phyloP scores from a whole-genome alignment of 2,113 vertebrate genomes.

The Etheostoma spectabile region DNA sequence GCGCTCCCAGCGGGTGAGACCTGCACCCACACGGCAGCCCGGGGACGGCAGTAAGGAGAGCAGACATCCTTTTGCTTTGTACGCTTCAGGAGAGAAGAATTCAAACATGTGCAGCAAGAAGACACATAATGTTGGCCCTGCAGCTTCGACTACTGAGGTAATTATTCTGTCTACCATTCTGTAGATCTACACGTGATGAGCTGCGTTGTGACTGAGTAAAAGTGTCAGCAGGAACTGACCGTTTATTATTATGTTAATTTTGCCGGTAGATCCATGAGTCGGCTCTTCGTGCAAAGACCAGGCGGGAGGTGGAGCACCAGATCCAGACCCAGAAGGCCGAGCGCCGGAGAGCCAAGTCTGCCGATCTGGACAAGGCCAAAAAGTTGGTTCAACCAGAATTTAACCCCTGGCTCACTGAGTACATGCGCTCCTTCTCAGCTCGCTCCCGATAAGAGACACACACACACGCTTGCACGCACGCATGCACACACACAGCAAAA shows the following conservation, averaged over 20 bases:
- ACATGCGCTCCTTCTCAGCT: conserved; percentile 95
- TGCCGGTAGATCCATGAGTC: conserved; percentile 91
- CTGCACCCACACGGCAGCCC: conserved; percentile 48
- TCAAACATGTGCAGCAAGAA: conserved; percentile 89
- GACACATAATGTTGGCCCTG: conserved; percentile 94
- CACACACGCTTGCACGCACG: not conserved
- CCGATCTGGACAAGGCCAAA: conserved; percentile 80
- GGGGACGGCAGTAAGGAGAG: conserved; percentile 83
- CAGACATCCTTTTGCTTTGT: conserved; percentile 92
- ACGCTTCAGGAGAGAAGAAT: conserved; percentile 91
- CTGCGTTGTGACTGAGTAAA: not conserved
- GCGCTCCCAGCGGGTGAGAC: conserved; percentile 42
- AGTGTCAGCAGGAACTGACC: not conserved
- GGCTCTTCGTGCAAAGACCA: conserved; percentile 92
- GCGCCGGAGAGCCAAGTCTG: conserved; percentile 84
- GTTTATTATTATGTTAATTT: not conserved
- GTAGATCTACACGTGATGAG: not conserved
- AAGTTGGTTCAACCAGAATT: conserved; percentile 82
- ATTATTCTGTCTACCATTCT: not conserved
- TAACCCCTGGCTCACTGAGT: conserved; percentile 95
- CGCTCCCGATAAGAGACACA: conserved; percentile 82
- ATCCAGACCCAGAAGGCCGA: conserved; percentile 83
- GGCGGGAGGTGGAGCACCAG: conserved; percentile 90
- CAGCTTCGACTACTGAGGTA: conserved; percentile 89
- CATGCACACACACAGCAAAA: not conserved